Evolutionary conservation across 2,888 invertebrate genomes (phyloP).

Genomic region (Agrotis exclamationis): DNA sequence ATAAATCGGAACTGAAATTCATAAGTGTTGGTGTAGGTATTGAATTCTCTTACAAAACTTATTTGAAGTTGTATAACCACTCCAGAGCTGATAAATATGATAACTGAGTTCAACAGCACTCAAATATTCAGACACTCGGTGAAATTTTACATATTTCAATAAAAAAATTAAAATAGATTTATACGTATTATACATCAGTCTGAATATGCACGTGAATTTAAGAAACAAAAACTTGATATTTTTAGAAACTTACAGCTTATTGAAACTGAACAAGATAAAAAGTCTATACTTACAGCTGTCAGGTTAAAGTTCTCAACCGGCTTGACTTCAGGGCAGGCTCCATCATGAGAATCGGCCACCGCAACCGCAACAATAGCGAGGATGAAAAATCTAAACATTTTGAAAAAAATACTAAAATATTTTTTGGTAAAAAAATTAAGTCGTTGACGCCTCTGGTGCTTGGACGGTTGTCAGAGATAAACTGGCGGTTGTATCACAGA

Average conservation of each 20-base stretch:
- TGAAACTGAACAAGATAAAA: not conserved
- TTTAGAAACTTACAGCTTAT: too few relatives aligned
- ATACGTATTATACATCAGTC: too few relatives aligned
- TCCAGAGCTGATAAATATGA: too few relatives aligned
- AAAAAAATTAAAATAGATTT: not conserved
- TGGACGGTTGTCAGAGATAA: constrained; percentile 69
- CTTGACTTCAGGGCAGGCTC: constrained; percentile 79
- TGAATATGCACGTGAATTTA: not conserved
- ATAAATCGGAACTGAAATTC: too few relatives aligned
- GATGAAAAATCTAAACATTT: constrained; percentile 77
- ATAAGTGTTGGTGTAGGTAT: too few relatives aligned
- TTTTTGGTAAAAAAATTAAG: constrained; percentile 66
- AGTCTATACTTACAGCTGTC: constrained; percentile 73
- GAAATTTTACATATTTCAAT: too few relatives aligned
- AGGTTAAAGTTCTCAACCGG: constrained; percentile 81
- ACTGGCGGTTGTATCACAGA: constrained; percentile 68
- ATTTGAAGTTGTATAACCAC: too few relatives aligned
- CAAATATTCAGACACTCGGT: too few relatives aligned
- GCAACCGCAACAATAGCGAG: constrained; percentile 76
- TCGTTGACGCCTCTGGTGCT: constrained; percentile 65
- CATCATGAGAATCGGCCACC: constrained; percentile 78
- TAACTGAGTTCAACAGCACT: too few relatives aligned
- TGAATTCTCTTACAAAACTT: too few relatives aligned
- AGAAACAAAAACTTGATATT: not conserved
- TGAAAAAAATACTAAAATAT: constrained; percentile 46